Evolutionary conservation across 1,140 invertebrate genomes (phyloP).

Genomic region (Ephestia elutella): DNA sequence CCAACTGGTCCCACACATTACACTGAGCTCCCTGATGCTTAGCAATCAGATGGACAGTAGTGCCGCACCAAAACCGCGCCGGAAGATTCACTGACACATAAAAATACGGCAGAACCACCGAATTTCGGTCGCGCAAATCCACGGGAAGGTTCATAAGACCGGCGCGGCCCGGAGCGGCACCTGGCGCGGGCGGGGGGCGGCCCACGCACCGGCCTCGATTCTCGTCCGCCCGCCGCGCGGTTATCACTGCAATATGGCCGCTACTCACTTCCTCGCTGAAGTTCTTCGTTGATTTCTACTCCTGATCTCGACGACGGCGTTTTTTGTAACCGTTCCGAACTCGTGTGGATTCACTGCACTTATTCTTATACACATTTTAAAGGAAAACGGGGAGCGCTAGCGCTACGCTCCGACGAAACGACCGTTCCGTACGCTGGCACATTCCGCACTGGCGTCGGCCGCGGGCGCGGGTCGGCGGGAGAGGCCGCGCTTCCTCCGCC

Average conservation of each 20-base stretch:
- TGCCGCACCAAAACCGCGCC: slow-evolving; percentile 56
- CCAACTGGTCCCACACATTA: slow-evolving; percentile 57
- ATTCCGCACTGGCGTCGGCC: slow-evolving; percentile 71
- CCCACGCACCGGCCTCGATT: slow-evolving; percentile 74
- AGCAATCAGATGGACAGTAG: slow-evolving; percentile 29
- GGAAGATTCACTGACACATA: slow-evolving; percentile 58
- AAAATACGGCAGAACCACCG: slow-evolving; percentile 62
- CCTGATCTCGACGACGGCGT: slow-evolving; percentile 70
- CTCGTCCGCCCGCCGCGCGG: slow-evolving; percentile 72
- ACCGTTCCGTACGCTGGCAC: slow-evolving; percentile 78
- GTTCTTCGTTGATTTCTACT: slow-evolving; percentile 73
- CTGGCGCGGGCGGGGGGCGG: slow-evolving; percentile 71
- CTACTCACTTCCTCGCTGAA: slow-evolving; percentile 74
- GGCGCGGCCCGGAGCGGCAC: slow-evolving; percentile 69
- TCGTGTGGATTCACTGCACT: slow-evolving; percentile 75
- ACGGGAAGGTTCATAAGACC: slow-evolving; percentile 67
- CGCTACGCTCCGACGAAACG: slow-evolving; percentile 75
- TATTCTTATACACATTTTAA: slow-evolving; percentile 75
- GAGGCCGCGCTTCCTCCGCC: slow-evolving; percentile 57
- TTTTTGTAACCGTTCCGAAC: slow-evolving; percentile 70
- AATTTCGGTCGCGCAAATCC: slow-evolving; percentile 70
- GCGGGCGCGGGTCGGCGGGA: slow-evolving; percentile 72
- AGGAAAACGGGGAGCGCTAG: slow-evolving; percentile 71
- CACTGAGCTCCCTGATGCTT: slow-evolving; percentile 38
- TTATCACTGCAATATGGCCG: slow-evolving; percentile 74